Percentiles rank a stretch among this genome's conserved stretches.
phyloP scores from a whole-genome alignment of 2,113 vertebrate species.

The Colinus virginianus region DNA sequence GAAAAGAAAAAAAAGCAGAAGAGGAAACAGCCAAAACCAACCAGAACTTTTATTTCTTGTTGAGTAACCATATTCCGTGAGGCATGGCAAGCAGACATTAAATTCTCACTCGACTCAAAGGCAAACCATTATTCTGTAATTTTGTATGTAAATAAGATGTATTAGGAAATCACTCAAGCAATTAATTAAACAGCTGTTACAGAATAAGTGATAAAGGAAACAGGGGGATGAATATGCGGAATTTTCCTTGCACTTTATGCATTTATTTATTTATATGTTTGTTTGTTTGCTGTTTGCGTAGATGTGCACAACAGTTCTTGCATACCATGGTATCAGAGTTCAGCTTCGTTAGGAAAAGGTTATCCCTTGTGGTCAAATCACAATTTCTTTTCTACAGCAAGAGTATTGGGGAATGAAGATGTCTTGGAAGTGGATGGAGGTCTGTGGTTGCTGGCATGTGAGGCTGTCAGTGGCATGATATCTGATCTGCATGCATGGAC shows the following conservation, averaged over 20 bases:
- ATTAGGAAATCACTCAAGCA: conserved; percentile 76
- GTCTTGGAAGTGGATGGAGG: background rate
- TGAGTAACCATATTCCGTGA: conserved; percentile 64
- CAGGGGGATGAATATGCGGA: conserved; percentile 43
- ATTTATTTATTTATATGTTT: conserved; percentile 38
- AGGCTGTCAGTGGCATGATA: background rate
- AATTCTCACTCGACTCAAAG: conserved; percentile 71
- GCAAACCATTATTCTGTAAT: conserved; percentile 79
- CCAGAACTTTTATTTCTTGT: conserved; percentile 61
- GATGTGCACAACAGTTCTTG: background rate
- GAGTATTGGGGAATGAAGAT: background rate
- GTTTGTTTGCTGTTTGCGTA: background rate
- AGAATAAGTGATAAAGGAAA: conserved; percentile 78
- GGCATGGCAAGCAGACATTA: conserved; percentile 68
- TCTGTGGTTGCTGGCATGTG: background rate
- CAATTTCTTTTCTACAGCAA: background rate
- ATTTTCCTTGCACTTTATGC: conserved; percentile 52
- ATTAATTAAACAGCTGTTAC: conserved; percentile 82
- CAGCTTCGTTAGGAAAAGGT: background rate
- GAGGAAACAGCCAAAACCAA: background rate
- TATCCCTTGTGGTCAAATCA: background rate
- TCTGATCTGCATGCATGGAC: background rate
- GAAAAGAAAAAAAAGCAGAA: background rate
- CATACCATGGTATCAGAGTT: background rate
- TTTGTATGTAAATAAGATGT: conserved; percentile 81